Evolutionary conservation across 2,113 vertebrate species (phyloP).

Genomic region (Phylloscopus whistleri): DNA sequence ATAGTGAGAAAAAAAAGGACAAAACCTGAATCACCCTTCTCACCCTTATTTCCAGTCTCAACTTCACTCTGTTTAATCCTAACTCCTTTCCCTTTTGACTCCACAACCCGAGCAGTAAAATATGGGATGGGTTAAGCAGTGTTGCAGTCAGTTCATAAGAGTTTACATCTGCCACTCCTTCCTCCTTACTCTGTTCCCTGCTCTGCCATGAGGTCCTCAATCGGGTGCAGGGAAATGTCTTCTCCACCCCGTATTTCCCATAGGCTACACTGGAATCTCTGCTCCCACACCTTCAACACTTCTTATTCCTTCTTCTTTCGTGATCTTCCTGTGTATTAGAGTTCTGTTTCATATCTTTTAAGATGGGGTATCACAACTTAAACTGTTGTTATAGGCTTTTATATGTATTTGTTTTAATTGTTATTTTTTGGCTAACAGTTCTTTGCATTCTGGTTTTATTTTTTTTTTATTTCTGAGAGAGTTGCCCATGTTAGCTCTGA

Average conservation of each 20-base stretch:
- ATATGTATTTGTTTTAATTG: background rate
- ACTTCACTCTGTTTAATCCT: background rate
- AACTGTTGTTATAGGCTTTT: background rate
- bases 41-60: background rate
- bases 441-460: background rate
- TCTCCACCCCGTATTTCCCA: background rate
- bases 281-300: background rate
- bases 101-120: rapidly evolving
- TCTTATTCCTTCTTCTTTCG: background rate
- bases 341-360: background rate
- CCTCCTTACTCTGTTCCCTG: background rate
- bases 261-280: background rate
- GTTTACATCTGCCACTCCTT: background rate
- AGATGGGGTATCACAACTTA: background rate
- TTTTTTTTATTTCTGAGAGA: background rate
- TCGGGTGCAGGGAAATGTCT: background rate
- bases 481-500: background rate
- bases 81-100: background rate
- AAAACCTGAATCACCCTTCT: background rate
- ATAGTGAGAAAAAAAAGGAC: background rate
- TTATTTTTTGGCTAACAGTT: background rate
- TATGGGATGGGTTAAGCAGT: background rate
- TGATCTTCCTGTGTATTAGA: background rate
- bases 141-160: background rate
- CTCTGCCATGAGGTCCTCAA: background rate